phyloP scores from a whole-genome alignment of 2,113 vertebrate species.

The Psephotus haematonotus region DNA sequence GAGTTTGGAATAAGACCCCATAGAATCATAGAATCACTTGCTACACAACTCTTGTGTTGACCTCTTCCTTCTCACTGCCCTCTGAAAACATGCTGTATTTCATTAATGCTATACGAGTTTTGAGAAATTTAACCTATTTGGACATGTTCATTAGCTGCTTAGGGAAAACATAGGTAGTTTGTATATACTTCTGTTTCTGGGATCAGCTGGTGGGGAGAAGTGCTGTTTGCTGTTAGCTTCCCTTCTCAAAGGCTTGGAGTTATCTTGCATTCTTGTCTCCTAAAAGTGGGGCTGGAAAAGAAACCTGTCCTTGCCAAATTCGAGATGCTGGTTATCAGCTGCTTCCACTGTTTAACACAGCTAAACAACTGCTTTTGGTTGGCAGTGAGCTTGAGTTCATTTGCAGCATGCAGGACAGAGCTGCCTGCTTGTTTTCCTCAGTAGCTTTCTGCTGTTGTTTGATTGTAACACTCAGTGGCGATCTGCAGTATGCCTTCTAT shows the following conservation, averaged over 20 bases:
- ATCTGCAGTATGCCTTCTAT: neutral
- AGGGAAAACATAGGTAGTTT: neutral
- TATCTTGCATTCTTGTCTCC: neutral
- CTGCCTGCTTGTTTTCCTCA: neutral
- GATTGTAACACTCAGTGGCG: fast-evolving
- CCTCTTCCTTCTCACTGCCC: neutral
- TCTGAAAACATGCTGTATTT: neutral
- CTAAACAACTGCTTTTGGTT: neutral
- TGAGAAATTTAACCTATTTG: neutral
- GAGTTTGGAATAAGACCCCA: neutral
- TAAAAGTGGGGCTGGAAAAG: neutral
- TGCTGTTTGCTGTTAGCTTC: neutral
- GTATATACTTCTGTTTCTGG: neutral
- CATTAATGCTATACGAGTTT: neutral
- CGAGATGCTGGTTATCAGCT: slow-evolving; percentile 1
- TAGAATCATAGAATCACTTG: neutral
- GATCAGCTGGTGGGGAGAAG: slow-evolving; percentile 22
- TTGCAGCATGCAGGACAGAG: neutral
- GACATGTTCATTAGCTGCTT: neutral
- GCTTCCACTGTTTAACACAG: slow-evolving; percentile 1
- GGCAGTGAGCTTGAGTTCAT: neutral
- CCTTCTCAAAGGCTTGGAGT: neutral
- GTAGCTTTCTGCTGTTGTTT: neutral
- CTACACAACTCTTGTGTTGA: neutral
- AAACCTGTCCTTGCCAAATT: neutral